phyloP scores from a whole-genome alignment of 2,113 vertebrate species.

The Caracal caracal region DNA sequence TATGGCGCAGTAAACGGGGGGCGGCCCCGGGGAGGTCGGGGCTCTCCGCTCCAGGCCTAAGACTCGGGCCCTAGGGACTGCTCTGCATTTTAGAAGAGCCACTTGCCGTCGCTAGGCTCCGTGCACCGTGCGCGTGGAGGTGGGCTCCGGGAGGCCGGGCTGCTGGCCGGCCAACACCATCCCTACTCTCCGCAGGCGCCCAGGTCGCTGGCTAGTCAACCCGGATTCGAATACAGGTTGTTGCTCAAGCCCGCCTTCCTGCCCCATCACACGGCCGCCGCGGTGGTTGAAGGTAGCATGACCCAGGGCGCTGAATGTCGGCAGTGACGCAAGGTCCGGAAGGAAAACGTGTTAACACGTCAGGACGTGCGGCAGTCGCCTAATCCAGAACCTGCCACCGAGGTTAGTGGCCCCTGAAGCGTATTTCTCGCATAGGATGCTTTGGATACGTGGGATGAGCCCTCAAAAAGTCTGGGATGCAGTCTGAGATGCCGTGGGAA shows the following conservation, averaged over 20 bases:
- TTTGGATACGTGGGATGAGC: too few relatives aligned
- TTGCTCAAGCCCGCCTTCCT: too few relatives aligned
- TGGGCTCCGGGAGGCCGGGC: fast-evolving
- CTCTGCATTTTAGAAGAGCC: fast-evolving
- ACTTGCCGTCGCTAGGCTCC: fast-evolving
- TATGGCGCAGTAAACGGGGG: not conserved
- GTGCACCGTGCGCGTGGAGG: fast-evolving
- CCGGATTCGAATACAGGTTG: too few relatives aligned
- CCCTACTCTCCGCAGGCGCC: fast-evolving
- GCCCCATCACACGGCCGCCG: fast-evolving
- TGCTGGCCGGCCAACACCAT: not conserved
- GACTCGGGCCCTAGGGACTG: fast-evolving
- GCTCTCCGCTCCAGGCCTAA: fast-evolving
- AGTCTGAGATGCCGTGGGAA: fast-evolving
- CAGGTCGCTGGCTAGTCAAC: fast-evolving
- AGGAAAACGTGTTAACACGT: not conserved
- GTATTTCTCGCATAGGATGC: fast-evolving
- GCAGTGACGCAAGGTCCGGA: fast-evolving
- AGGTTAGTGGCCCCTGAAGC: fast-evolving
- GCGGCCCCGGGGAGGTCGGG: too few relatives aligned
- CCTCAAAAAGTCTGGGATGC: fast-evolving
- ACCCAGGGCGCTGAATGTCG: not conserved
- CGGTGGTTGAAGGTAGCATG: fast-evolving
- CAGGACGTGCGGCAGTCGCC: fast-evolving
- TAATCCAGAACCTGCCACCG: fast-evolving